A percentile compares a stretch with the other conserved stretches of the same genome.
Evolutionary conservation across 2,797 vertebrate genomes (phyloP).

Genomic region (Sebastes iracundus): DNA sequence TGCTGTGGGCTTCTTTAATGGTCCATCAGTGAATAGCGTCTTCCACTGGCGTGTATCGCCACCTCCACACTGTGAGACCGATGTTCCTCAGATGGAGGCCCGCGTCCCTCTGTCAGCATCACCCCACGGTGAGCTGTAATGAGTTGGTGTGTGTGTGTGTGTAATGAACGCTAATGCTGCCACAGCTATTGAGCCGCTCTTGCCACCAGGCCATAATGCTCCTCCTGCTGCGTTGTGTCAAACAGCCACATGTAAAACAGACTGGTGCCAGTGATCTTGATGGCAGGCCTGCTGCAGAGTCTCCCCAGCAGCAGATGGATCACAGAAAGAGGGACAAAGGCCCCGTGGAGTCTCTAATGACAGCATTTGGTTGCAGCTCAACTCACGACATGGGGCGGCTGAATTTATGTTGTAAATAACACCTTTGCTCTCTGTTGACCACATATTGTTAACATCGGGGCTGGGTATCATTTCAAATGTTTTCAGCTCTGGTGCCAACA

Average conservation of each 20-base stretch:
- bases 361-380: conserved; percentile 30
- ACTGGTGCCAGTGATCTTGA: conserved; percentile 53
- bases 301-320: conserved; percentile 71
- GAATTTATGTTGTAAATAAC: conserved; percentile 62
- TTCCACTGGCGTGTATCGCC: conserved; percentile 20
- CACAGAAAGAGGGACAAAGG: conserved; percentile 49
- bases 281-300: conserved; percentile 44
- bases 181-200: conserved; percentile 48
- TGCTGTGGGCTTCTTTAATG: conserved; percentile 57
- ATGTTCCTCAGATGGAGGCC: conserved; percentile 34
- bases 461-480: background rate
- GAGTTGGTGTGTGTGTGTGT: conserved; percentile 51
- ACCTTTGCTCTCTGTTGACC: conserved; percentile 36
- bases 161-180: conserved; percentile 63
- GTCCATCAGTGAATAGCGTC: conserved; percentile 46
- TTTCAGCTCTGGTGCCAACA: background rate
- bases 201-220: conserved; percentile 54
- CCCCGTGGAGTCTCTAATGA: conserved; percentile 56
- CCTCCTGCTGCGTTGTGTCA: conserved; percentile 63
- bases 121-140: conserved; percentile 71
- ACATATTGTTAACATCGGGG: background rate
- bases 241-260: conserved; percentile 64
- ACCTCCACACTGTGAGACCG: conserved; percentile 44
- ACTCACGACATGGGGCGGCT: conserved; percentile 12
- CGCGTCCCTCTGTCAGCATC: conserved; percentile 57